phyloP scores from a whole-genome alignment of 1,140 invertebrate species.

The Trigoniulus corallinus region DNA sequence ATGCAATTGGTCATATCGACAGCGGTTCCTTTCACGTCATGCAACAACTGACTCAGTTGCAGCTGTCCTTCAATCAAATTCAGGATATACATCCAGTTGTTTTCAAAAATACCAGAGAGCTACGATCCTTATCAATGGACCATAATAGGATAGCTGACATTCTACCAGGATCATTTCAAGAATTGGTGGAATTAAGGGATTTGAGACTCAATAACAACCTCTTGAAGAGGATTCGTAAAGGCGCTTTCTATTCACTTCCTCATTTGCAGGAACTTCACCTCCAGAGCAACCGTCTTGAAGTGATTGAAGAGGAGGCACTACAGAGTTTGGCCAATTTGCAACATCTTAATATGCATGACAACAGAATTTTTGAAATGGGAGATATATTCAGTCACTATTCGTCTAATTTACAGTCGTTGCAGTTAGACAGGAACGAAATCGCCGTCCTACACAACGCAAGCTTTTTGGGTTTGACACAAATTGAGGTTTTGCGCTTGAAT shows the following conservation, averaged over 20 bases:
- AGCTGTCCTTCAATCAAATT: conserved; percentile 73
- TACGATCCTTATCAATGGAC: conserved; percentile 72
- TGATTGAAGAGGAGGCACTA: conserved; percentile 66
- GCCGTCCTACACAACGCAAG: conserved; percentile 56
- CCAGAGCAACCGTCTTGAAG: conserved; percentile 65
- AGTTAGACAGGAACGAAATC: conserved; percentile 66
- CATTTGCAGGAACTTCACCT: conserved; percentile 65
- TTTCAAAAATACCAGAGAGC: conserved; percentile 49
- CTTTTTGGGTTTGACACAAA: conserved; percentile 52
- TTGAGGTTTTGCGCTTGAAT: conserved; percentile 71
- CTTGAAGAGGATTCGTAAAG: conserved; percentile 49
- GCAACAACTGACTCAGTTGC: conserved; percentile 56
- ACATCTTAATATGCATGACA: conserved; percentile 72
- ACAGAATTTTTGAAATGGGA: conserved; percentile 52
- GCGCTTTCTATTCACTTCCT: conserved; percentile 62
- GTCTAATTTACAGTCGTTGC: conserved; percentile 62
- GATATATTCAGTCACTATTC: conserved; percentile 49
- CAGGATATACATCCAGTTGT: conserved; percentile 50
- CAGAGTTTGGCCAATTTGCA: conserved; percentile 63
- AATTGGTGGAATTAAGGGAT: conserved; percentile 52
- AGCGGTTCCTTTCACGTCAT: conserved; percentile 49
- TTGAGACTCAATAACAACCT: conserved; percentile 73
- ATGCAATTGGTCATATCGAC: conserved; percentile 61
- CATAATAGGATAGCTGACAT: conserved; percentile 72
- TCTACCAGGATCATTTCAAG: conserved; percentile 57